phyloP scores from a whole-genome alignment of 2,797 vertebrate genomes.

The Lophotriccus pileatus region DNA sequence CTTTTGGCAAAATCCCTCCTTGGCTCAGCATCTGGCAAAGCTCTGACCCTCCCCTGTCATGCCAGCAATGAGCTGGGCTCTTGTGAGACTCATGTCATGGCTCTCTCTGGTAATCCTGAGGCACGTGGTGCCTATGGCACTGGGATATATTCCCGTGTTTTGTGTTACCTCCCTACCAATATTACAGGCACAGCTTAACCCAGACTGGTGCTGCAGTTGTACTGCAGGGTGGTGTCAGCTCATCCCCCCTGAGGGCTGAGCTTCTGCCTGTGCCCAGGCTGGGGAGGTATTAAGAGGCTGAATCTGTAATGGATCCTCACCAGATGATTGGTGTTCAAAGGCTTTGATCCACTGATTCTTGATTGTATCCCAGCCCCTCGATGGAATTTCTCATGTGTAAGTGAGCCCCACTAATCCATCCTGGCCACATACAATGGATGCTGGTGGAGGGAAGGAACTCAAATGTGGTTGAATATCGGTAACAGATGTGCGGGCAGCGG shows the following conservation, averaged over 20 bases:
- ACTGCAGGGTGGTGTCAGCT: background rate
- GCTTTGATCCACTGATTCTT: background rate
- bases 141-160: background rate
- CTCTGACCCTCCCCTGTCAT: background rate
- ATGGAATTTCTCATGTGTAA: background rate
- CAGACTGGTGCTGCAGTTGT: background rate
- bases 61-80: background rate
- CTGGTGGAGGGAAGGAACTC: background rate
- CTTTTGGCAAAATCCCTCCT: background rate
- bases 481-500: accelerated
- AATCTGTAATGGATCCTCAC: background rate
- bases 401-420: background rate
- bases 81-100: background rate
- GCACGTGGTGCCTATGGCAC: background rate
- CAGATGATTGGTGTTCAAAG: background rate
- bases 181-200: background rate
- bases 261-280: accelerated
- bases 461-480: accelerated
- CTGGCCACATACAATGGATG: background rate
- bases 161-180: background rate
- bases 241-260: accelerated
- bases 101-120: background rate
- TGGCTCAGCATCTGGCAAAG: background rate
- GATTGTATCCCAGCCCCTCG: background rate
- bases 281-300: background rate